Evolutionary conservation across 2,113 vertebrate species (phyloP), one percentile per base, ranked within the genome.

Genomic region (Coryphaenoides rupestris): DNA sequence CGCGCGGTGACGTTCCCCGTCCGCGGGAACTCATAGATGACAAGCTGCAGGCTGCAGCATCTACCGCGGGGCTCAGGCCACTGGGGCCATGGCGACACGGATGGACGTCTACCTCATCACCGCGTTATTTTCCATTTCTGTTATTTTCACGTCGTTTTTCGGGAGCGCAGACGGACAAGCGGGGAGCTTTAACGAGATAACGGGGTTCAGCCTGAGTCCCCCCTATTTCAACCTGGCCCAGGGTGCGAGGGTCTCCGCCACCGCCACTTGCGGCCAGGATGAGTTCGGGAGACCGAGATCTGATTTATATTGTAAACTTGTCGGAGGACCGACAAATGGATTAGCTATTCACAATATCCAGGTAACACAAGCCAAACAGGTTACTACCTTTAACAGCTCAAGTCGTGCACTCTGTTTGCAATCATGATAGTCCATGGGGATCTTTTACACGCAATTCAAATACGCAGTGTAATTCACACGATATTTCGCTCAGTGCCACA

Each of bases 281-380:
- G 91, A 84, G 21, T 56, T 26, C 2, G 88, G 84, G 52, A 72
- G 56, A 50, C 84, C 91, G 19, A 85, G 71, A 56, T 13, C 71
- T 2, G 93, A 96, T 73, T 91, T 98, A 28, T 98, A 91, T 84
- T 98, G 96, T 86, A 95, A 94, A 65, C 89, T 98, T 68, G 95
- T 93, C 14, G 95, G 95, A 66, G 95, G 95, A 1, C 93, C 94
- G 0, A 86, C 82, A 1, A 63, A 72, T 5, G 87, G 83, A 24
- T 80, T 79, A 60, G 68, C 78, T 3, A 92, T 91, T 14, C 90
- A 90, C 55, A 86, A 91, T 28, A 94, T 97, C 72, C 94, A 94
- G 95, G 96, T 97, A 89, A 73, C 64, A 52, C 50, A 28, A 63
- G 15, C 10, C 53, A 16, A 19, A 15, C n/a, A 19, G n/a, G n/a